A percentile compares a stretch with the other conserved stretches of the same genome.
Evolutionary conservation across 2,113 vertebrate genomes (phyloP).

Genomic region (Percopsis transmontana): DNA sequence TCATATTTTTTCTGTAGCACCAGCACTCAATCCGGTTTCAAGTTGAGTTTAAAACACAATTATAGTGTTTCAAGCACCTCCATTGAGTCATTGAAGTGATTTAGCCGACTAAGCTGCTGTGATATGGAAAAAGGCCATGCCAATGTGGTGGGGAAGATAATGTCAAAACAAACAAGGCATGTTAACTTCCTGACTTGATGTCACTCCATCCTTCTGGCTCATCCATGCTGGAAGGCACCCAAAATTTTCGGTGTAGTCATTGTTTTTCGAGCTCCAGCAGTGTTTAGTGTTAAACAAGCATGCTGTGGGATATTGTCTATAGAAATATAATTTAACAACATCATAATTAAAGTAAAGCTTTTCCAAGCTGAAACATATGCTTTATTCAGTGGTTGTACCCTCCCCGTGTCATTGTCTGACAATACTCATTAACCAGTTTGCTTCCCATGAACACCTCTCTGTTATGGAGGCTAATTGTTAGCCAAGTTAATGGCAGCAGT

Average conservation of each 20-base stretch:
- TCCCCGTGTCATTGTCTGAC: conserved; percentile 56
- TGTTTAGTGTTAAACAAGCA: too few species aligned
- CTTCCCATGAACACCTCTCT: conserved; percentile 85
- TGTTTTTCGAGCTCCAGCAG: not conserved
- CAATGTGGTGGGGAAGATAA: not conserved
- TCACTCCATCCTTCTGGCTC: not conserved
- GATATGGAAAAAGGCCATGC: not conserved
- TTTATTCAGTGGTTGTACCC: conserved; percentile 20
- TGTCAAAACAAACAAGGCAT: not conserved
- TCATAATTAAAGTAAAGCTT: too few species aligned
- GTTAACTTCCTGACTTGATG: not conserved
- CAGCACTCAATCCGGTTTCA: not conserved
- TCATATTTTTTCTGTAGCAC: not conserved
- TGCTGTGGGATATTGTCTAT: too few species aligned
- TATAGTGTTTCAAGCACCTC: not conserved
- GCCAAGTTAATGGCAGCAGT: conserved; percentile 66
- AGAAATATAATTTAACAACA: too few species aligned
- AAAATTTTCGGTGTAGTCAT: not conserved
- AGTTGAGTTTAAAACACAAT: not conserved
- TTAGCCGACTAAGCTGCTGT: not conserved
- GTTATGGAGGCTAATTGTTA: conserved; percentile 84
- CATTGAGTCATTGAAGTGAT: not conserved
- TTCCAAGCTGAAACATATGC: too few species aligned
- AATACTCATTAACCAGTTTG: conserved; percentile 89
- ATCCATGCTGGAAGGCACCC: not conserved